These are phyloP conservation scores for Stegodyphus mimosarum DNA, from an alignment of 1,140 invertebrate species.

Conservation along the genomic window DNA sequence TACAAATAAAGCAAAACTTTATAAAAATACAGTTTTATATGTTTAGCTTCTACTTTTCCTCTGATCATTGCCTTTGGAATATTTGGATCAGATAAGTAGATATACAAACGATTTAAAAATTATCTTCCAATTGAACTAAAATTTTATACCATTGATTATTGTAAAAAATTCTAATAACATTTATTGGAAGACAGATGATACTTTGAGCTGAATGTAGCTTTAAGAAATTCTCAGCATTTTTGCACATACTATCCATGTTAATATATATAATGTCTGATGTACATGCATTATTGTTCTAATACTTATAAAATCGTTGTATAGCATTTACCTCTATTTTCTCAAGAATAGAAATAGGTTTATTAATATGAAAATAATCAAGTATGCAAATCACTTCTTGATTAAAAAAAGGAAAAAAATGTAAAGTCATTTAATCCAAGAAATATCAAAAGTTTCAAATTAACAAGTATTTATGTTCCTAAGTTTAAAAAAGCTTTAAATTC, in stretches of 20 bases:
- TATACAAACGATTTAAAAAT: not conserved
- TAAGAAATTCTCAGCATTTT: slow-evolving; percentile 19
- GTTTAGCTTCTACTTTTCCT: not conserved
- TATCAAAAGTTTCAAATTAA: no score
- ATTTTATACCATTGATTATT: no score
- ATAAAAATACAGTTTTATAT: not conserved
- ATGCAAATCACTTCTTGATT: no score
- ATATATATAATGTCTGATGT: slow-evolving; percentile 45
- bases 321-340: slow-evolving; percentile 36
- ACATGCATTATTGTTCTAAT: slow-evolving; percentile 49
- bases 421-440: no score
- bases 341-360: slow-evolving; percentile 25
- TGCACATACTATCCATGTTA: slow-evolving; percentile 41
- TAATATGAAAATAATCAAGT: slow-evolving; percentile 14
- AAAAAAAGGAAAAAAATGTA: no score
- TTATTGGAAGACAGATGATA: no score
- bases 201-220: slow-evolving; percentile 7
- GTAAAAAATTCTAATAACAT: no score
- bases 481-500: no score
- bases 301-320: slow-evolving; percentile 25
- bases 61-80: not conserved
- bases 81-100: not conserved
- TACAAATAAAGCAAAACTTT: no score
- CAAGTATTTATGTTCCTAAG: no score
- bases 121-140: no score